These are phyloP conservation scores for Rhinichthys osculus DNA, from an alignment of 2,797 vertebrate genomes.

Conservation along the genomic window DNA sequence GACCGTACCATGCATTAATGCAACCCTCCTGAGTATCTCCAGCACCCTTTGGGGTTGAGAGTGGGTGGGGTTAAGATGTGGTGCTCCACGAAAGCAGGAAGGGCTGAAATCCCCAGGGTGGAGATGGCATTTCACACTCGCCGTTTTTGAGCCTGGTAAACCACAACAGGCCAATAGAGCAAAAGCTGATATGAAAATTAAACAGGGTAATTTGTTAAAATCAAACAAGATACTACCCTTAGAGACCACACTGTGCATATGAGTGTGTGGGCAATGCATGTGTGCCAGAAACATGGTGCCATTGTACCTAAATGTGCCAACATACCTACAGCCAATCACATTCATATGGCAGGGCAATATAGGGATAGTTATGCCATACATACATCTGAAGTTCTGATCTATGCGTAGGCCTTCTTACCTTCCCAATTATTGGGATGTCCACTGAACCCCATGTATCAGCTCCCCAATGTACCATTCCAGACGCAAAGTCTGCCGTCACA, in stretches of 20 bases:
- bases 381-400: not conserved
- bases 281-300: slow-evolving; percentile 16
- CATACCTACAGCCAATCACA: not conserved
- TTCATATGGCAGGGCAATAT: not conserved
- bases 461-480: slow-evolving; percentile 82
- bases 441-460: slow-evolving; percentile 86
- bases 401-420: slow-evolving; percentile 70
- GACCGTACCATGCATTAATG: slow-evolving; percentile 60
- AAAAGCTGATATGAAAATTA: slow-evolving; percentile 61
- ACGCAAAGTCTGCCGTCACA: slow-evolving; percentile 86
- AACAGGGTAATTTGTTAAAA: slow-evolving; percentile 64
- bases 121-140: slow-evolving; percentile 60
- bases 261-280: slow-evolving; percentile 16
- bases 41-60: slow-evolving; percentile 48
- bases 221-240: slow-evolving; percentile 61
- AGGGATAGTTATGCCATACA: not conserved
- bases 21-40: slow-evolving; percentile 51
- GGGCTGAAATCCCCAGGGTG: slow-evolving; percentile 41
- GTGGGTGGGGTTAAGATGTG: slow-evolving; percentile 37
- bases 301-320: slow-evolving; percentile 14
- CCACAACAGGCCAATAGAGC: slow-evolving; percentile 63
- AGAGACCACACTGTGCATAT: slow-evolving; percentile 37
- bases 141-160: slow-evolving; percentile 56
- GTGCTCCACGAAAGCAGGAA: slow-evolving; percentile 47
- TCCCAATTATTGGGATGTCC: slow-evolving; percentile 87